Evolutionary conservation across 2,888 invertebrate genomes (phyloP), one percentile per base, ranked within the genome.

Genomic region (Amphipyra tragopoginis): DNA sequence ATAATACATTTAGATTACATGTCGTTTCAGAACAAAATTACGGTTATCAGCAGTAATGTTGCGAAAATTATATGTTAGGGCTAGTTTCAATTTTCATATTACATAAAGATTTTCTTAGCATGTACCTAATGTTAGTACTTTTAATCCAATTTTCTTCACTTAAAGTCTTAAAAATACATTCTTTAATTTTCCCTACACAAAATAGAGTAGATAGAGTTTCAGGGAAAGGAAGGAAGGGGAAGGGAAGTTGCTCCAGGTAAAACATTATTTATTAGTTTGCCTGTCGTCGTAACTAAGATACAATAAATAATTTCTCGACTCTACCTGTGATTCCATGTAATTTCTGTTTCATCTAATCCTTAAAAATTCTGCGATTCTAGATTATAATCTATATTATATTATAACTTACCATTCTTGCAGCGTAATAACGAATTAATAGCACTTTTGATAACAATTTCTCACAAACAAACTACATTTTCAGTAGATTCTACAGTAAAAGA

Each of bases 381-480:
- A 43, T 44, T 29, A 29, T 8, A 13, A 38, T 52, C n/a, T n/a
- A n/a, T n/a, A n/a, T n/a, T 40, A 29, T 50, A 55, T 75, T 70
- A 63, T 73, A 61, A 79, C 82, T 80, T 77, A 85, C 85, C 85
- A 84, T 85, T 39, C 49, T 77, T 57, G 63, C 65, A 58, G 40
- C 14, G 44, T 45, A 48, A 14, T 47, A 38, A 50, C 34, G 43
- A 54, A 63, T 59, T 61, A 52, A 44, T 29, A 45, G 39, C 60
- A 63, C 39, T 57, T 60, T 39, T 10, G 34, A 58, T 44, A 54
- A 48, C 21, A 71, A 42, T 48, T 38, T 43, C 7, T 33, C 45
- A 39, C 36, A 5, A 49, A 26, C 6, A 44, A 36, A 43, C 77
- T 76, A 77, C 72, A 81, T 79, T 72, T 74, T 68, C 29, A 44